Conservation (phyloP, 2,888 invertebrate species). For the Leptura quadrifasciata region DNA sequence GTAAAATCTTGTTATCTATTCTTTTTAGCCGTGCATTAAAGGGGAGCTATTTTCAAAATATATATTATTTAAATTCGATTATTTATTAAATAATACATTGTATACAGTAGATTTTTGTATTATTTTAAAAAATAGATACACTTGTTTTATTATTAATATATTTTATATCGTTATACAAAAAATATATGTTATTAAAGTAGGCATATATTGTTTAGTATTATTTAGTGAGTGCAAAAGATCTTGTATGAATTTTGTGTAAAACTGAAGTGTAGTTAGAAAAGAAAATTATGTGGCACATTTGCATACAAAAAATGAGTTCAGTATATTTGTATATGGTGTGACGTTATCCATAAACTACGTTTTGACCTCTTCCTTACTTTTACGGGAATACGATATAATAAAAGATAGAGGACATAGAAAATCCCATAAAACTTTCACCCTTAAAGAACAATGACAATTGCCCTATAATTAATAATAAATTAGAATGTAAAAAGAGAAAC, state of each 20-base stretch:
- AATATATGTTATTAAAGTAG: conserved; percentile 14
- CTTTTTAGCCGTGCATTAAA: not conserved
- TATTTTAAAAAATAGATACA: conserved; percentile 1
- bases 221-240: conserved; percentile 5
- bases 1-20: too few species aligned
- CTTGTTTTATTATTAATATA: conserved; percentile 30
- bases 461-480: too few species aligned
- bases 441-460: too few species aligned
- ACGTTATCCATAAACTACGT: too few species aligned
- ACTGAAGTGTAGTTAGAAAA: not conserved
- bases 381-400: too few species aligned
- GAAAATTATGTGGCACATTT: not conserved
- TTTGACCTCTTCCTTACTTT: too few species aligned
- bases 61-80: not conserved
- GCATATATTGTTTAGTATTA: conserved; percentile 17
- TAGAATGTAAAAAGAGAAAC: too few species aligned
- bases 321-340: too few species aligned
- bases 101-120: conserved; percentile 13
- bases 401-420: too few species aligned
- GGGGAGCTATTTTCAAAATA: not conserved
- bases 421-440: too few species aligned
- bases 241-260: not conserved
- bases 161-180: conserved; percentile 25
- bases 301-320: not conserved
- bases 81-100: conserved; percentile 17